Conservation (phyloP, 1,140 invertebrate genomes). For the Drosophila asahinai region DNA sequence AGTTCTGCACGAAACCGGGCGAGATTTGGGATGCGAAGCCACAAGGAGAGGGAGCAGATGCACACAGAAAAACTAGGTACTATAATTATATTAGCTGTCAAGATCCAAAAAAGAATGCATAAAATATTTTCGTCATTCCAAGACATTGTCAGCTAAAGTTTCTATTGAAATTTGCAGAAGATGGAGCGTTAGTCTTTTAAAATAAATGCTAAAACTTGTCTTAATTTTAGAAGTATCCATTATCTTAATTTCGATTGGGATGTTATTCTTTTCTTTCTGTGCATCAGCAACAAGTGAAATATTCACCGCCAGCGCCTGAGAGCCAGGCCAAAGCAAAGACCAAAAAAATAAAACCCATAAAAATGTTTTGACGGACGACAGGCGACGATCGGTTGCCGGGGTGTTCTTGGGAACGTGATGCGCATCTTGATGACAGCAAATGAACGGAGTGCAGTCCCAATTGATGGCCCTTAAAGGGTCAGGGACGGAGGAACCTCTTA, state of each 20-base stretch:
- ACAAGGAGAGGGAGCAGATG: conserved; percentile 1
- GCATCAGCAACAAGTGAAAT: conserved; percentile 71
- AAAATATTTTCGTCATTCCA: neutral
- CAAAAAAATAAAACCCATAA: conserved; percentile 62
- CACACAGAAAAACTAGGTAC: neutral
- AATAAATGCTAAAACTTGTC: too few species aligned
- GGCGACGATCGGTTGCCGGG: conserved; percentile 48
- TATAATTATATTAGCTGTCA: too few species aligned
- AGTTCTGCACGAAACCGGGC: conserved; percentile 33
- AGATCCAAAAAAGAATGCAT: too few species aligned
- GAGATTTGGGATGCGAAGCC: conserved; percentile 3
- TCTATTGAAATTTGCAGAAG: too few species aligned
- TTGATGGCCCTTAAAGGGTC: conserved; percentile 32
- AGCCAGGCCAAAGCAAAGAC: conserved; percentile 26
- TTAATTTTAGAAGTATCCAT: too few species aligned
- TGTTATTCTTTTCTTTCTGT: conserved; percentile 4
- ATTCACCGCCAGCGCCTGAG: conserved; percentile 21
- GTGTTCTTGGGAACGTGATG: conserved; percentile 55
- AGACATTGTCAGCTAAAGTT: neutral
- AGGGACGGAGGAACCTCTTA: conserved; percentile 15
- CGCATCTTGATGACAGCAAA: conserved; percentile 54
- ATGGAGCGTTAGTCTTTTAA: accelerated
- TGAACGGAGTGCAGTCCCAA: conserved; percentile 32
- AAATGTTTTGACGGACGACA: conserved; percentile 74
- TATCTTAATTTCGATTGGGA: too few species aligned